A percentile compares a stretch with the other conserved stretches of the same genome.
Evolutionary conservation across 2,113 vertebrate genomes (phyloP).

Genomic region (Pseudorectes ferrugineus): DNA sequence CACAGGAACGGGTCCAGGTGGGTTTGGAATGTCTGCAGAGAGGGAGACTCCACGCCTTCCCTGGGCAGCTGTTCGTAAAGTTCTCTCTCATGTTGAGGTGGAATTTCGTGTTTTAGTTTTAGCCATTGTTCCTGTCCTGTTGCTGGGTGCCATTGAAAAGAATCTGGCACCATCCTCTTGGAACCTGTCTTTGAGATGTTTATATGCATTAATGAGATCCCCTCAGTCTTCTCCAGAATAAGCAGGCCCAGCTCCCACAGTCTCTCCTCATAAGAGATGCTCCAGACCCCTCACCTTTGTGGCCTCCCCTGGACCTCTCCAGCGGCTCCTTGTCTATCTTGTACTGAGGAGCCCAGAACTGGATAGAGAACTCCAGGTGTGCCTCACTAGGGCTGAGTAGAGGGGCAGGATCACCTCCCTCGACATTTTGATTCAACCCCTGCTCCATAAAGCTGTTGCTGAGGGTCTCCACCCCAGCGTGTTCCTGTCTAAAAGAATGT

Average conservation of each 20-base stretch:
- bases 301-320: not conserved
- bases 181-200: not conserved
- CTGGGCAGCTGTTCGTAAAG: not conserved
- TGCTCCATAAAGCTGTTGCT: accelerated
- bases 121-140: not conserved
- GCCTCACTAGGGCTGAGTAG: not conserved
- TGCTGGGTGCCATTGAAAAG: not conserved
- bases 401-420: not conserved
- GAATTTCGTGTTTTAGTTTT: not conserved
- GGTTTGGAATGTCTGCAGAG: too few relatives aligned
- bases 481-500: not conserved
- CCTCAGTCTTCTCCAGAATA: not conserved
- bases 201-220: too few relatives aligned
- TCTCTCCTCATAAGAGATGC: not conserved
- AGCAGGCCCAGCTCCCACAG: not conserved
- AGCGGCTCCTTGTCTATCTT: too few relatives aligned
- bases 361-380: not conserved
- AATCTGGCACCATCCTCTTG: too few relatives aligned
- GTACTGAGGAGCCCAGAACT: not conserved
- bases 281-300: not conserved
- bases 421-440: accelerated
- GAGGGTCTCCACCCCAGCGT: accelerated
- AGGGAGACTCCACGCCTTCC: not conserved
- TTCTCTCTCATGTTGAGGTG: not conserved
- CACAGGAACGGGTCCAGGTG: too few relatives aligned